phyloP scores from a whole-genome alignment of 2,888 invertebrate species.

The Campoletis raptor region DNA sequence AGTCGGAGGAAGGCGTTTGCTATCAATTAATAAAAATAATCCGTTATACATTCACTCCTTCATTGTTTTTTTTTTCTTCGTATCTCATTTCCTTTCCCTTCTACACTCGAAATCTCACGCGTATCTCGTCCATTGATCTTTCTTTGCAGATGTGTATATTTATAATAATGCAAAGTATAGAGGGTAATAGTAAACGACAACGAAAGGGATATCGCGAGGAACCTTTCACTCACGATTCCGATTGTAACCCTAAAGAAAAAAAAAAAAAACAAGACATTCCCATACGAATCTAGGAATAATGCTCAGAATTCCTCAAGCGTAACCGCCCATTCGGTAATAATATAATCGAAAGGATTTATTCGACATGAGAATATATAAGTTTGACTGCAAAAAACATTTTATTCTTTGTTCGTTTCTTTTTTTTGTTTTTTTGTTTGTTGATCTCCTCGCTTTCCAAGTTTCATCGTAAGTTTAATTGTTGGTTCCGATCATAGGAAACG shows the following conservation, averaged over 20 bases:
- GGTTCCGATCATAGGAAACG: background rate
- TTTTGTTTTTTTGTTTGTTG: background rate
- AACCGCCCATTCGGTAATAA: conserved; percentile 69
- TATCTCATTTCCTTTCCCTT: conserved; percentile 57
- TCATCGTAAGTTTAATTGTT: conserved; percentile 21
- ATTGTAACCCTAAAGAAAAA: conserved; percentile 68
- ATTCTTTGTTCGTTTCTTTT: conserved; percentile 24
- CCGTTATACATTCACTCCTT: conserved; percentile 49
- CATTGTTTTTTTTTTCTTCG: too few species aligned
- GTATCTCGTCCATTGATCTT: conserved; percentile 36
- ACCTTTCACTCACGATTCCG: conserved; percentile 78
- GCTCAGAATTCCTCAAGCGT: conserved; percentile 66
- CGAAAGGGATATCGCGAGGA: conserved; percentile 73
- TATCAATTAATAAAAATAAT: conserved; percentile 35
- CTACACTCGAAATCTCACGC: conserved; percentile 24
- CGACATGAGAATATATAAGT: conserved; percentile 57
- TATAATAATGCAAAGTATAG: background rate
- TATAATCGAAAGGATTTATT: conserved; percentile 68
- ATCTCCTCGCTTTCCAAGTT: conserved; percentile 14
- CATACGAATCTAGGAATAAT: conserved; percentile 57
- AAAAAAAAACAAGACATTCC: conserved; percentile 61
- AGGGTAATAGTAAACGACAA: conserved; percentile 62
- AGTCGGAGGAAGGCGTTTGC: conserved; percentile 30
- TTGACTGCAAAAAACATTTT: conserved; percentile 16
- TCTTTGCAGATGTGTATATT: background rate